These are phyloP conservation scores for Ibidorhyncha struthersii DNA, from an alignment of 2,113 vertebrate species.

Conservation along the genomic window DNA sequence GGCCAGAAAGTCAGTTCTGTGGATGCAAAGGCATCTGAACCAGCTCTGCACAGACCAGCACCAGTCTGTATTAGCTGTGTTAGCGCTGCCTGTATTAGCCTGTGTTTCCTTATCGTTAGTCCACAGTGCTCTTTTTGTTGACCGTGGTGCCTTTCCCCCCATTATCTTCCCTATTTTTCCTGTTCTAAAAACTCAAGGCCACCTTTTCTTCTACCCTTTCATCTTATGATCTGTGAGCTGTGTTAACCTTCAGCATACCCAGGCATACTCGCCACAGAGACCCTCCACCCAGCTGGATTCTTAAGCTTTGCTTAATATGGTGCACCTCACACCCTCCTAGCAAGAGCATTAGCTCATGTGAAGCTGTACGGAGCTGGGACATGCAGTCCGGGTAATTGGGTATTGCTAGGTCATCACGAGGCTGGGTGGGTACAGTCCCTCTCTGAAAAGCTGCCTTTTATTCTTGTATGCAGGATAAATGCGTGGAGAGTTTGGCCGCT, in stretches of 20 bases:
- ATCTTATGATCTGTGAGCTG: background rate
- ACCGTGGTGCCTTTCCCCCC: background rate
- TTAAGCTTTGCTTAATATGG: background rate
- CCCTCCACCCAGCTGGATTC: background rate
- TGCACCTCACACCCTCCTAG: background rate
- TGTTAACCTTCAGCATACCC: fast-evolving
- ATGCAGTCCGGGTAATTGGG: too few relatives aligned
- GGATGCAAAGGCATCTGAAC: background rate
- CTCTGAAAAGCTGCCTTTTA: background rate
- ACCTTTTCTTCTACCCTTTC: background rate
- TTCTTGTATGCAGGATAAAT: background rate
- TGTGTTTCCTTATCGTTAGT: background rate
- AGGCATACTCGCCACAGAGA: background rate
- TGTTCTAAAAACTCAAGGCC: background rate
- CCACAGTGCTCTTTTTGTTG: background rate
- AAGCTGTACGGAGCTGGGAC: background rate
- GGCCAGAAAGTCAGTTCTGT: background rate
- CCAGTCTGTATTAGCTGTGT: too few relatives aligned
- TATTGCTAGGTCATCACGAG: background rate
- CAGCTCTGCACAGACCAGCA: background rate
- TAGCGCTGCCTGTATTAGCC: background rate
- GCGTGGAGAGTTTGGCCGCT: background rate
- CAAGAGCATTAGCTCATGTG: background rate
- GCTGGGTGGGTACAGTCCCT: background rate
- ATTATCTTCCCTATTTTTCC: background rate